A percentile compares a stretch with the other conserved stretches of the same genome.
Conservation (phyloP, 2,888 invertebrate species). For the Drosophila tanythrix region DNA sequence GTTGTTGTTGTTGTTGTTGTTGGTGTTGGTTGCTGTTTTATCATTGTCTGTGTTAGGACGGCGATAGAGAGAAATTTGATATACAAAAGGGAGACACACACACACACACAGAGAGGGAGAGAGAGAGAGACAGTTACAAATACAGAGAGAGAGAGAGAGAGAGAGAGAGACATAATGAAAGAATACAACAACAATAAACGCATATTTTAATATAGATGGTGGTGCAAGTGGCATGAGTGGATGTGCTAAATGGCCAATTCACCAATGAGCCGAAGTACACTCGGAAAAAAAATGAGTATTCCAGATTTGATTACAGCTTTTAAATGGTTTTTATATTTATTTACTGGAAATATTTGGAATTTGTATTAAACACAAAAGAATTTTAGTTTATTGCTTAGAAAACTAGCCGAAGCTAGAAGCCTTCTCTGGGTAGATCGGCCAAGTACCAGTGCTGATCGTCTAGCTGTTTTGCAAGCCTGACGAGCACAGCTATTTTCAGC, state of each 20-base stretch:
- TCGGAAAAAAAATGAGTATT: constrained; percentile 3
- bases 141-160: constrained; percentile 23
- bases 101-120: constrained; percentile 39
- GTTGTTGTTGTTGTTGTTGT: constrained; percentile 27
- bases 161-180: constrained; percentile 32
- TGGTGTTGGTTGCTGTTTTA: constrained; percentile 37
- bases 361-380: too few species aligned
- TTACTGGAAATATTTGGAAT: not conserved
- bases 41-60: constrained; percentile 65
- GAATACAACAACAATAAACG: constrained; percentile 57
- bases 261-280: constrained; percentile 39
- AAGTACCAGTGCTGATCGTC: not conserved
- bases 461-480: not conserved
- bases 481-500: not conserved
- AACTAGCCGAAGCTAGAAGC: not conserved
- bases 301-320: not conserved
- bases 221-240: constrained; percentile 18
- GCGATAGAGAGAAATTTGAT: constrained; percentile 58
- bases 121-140: constrained; percentile 29
- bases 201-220: constrained; percentile 21
- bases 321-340: not conserved
- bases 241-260: constrained; percentile 31
- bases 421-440: not conserved
- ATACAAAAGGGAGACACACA: constrained; percentile 45
- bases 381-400: not conserved